Evolutionary conservation across 2,888 invertebrate genomes (phyloP).

Genomic region (Panzeria rudis): DNA sequence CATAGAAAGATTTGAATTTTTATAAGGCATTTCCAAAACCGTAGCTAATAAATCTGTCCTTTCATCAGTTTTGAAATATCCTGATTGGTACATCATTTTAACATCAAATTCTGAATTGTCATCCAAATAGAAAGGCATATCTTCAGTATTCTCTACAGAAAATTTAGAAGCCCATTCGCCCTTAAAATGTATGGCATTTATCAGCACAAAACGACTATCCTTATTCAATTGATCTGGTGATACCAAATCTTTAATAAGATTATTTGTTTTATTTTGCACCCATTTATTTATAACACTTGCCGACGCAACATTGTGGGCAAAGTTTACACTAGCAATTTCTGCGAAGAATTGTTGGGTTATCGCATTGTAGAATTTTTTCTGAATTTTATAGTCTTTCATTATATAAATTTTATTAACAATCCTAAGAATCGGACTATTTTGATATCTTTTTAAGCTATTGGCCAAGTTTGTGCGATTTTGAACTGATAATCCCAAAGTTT

Average conservation of each 20-base stretch:
- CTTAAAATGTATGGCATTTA: conserved; percentile 95
- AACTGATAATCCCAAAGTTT: conserved; percentile 82
- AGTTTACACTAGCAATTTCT: conserved; percentile 87
- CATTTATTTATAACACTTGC: conserved; percentile 90
- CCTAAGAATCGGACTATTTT: conserved; percentile 81
- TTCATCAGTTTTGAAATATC: conserved; percentile 75
- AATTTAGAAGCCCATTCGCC: conserved; percentile 90
- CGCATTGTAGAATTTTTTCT: conserved; percentile 85
- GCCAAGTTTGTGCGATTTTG: conserved; percentile 76
- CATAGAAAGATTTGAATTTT: conserved; percentile 88
- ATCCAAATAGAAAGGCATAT: conserved; percentile 87
- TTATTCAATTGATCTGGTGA: conserved; percentile 84
- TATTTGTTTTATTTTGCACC: conserved; percentile 91
- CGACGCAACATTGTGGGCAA: conserved; percentile 84
- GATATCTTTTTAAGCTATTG: conserved; percentile 76
- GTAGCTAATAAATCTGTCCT: conserved; percentile 75
- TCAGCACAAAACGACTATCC: conserved; percentile 88
- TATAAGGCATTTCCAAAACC: conserved; percentile 88
- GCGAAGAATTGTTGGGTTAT: conserved; percentile 87
- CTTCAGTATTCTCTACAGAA: conserved; percentile 83
- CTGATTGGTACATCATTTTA: conserved; percentile 88
- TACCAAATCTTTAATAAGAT: conserved; percentile 92
- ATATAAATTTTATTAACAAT: conserved; percentile 92
- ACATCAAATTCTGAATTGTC: conserved; percentile 84
- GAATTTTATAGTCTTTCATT: conserved; percentile 85